Evolutionary conservation across 1,140 invertebrate species (phyloP).

Genomic region (Nebria ingens): DNA sequence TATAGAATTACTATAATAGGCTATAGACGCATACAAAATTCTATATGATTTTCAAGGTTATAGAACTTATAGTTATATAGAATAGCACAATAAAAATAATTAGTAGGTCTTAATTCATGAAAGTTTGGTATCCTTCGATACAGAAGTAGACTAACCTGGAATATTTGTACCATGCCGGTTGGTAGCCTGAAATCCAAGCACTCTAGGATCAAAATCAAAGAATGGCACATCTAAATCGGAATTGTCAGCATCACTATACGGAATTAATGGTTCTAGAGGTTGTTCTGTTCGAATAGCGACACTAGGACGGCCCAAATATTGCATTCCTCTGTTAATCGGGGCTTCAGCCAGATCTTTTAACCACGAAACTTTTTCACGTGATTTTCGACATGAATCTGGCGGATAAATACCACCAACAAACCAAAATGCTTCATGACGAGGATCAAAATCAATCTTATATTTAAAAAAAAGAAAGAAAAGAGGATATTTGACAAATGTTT

Average conservation of each 20-base stretch:
- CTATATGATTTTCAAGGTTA: no score
- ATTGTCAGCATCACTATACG: constrained; percentile 44
- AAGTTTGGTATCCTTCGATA: background rate
- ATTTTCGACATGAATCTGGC: constrained; percentile 34
- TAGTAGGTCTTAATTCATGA: no score
- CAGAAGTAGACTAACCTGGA: constrained; percentile 45
- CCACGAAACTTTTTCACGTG: constrained; percentile 30
- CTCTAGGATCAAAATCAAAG: constrained; percentile 45
- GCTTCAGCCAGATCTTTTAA: constrained; percentile 38
- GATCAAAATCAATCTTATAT: constrained; percentile 53
- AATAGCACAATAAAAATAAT: background rate
- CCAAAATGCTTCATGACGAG: constrained; percentile 73
- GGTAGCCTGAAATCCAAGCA: constrained; percentile 40
- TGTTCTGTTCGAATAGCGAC: constrained; percentile 50
- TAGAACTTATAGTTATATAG: no score
- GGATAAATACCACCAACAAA: constrained; percentile 55
- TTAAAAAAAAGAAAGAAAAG: background rate
- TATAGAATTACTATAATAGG: no score
- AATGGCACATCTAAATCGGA: constrained; percentile 41
- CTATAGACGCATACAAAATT: no score
- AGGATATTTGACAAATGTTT: constrained; percentile 8
- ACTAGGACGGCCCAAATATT: constrained; percentile 52
- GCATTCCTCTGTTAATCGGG: constrained; percentile 49
- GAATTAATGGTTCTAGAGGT: constrained; percentile 52
- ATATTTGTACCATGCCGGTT: constrained; percentile 56